phyloP scores from a whole-genome alignment of 2,888 invertebrate genomes.

The Hipparchia semele region DNA sequence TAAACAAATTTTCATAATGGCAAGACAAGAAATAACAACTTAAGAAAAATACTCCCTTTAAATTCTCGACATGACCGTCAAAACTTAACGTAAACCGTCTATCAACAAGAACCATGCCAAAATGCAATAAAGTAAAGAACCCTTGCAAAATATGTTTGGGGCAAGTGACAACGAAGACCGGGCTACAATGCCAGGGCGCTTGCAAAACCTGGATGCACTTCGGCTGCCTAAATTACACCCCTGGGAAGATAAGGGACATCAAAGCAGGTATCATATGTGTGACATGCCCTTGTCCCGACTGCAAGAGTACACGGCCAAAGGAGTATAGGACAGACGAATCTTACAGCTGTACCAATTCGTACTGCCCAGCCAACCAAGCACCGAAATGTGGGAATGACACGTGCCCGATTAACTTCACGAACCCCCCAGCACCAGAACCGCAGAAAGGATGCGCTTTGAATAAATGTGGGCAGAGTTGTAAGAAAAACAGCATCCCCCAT shows the following conservation, averaged over 20 bases:
- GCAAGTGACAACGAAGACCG: slow-evolving; percentile 58
- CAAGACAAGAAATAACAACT: slow-evolving; percentile 15
- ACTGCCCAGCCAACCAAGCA: slow-evolving; percentile 60
- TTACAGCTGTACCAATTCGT: slow-evolving; percentile 56
- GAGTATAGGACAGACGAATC: slow-evolving; percentile 57
- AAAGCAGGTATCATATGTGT: slow-evolving; percentile 63
- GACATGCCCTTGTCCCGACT: slow-evolving; percentile 73
- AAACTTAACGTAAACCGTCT: neutral
- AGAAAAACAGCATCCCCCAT: slow-evolving; percentile 45
- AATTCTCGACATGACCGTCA: neutral
- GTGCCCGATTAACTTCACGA: slow-evolving; percentile 49
- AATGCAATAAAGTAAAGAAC: slow-evolving; percentile 56
- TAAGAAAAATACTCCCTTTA: neutral
- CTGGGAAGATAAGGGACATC: slow-evolving; percentile 67
- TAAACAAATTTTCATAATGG: slow-evolving; percentile 23
- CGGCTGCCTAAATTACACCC: slow-evolving; percentile 65
- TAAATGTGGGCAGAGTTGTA: slow-evolving; percentile 53
- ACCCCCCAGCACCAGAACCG: slow-evolving; percentile 35
- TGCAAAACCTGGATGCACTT: slow-evolving; percentile 70
- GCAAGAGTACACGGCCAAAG: slow-evolving; percentile 54
- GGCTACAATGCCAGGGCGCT: slow-evolving; percentile 66
- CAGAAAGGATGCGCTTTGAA: slow-evolving; percentile 44
- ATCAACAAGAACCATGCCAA: slow-evolving; percentile 38
- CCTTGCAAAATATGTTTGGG: slow-evolving; percentile 70
- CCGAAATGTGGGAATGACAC: slow-evolving; percentile 48